These are phyloP conservation scores for Cyprinodon diabolis DNA, from an alignment of 2,797 vertebrate species.

Conservation along the genomic window DNA sequence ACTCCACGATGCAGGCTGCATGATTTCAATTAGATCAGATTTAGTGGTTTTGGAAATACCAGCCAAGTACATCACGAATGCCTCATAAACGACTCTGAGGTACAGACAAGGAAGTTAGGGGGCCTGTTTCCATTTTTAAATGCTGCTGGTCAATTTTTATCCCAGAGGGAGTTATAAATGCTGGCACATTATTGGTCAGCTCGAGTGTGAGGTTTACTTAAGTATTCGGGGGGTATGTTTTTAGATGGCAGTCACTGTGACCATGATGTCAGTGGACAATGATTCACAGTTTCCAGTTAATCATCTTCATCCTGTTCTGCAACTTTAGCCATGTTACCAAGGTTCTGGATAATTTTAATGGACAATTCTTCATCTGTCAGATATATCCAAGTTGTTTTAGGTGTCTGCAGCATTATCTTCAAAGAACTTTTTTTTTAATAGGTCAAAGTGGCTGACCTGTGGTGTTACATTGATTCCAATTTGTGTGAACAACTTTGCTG, in stretches of 20 bases:
- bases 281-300: conserved; percentile 75
- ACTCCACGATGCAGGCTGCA: conserved; percentile 64
- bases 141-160: conserved; percentile 43
- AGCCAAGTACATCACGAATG: conserved; percentile 68
- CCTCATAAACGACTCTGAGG: conserved; percentile 61
- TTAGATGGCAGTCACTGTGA: conserved; percentile 59
- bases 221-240: conserved; percentile 58
- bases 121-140: conserved; percentile 54
- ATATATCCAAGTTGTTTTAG: background rate
- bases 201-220: conserved; percentile 42
- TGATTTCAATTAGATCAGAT: conserved; percentile 75
- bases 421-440: background rate
- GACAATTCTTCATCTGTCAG: background rate
- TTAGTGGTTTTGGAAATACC: conserved; percentile 56
- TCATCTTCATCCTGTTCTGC: conserved; percentile 51
- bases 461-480: too few relatives aligned
- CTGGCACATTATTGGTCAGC: conserved; percentile 40
- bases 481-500: too few relatives aligned
- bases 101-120: conserved; percentile 40
- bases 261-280: conserved; percentile 72
- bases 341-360: conserved; percentile 60
- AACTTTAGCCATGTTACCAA: conserved; percentile 52
- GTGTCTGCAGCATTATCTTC: background rate
- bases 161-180: conserved; percentile 56
- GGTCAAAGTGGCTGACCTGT: background rate